Conservation (phyloP, 1,140 invertebrate species). For the Orchesella cincta region DNA sequence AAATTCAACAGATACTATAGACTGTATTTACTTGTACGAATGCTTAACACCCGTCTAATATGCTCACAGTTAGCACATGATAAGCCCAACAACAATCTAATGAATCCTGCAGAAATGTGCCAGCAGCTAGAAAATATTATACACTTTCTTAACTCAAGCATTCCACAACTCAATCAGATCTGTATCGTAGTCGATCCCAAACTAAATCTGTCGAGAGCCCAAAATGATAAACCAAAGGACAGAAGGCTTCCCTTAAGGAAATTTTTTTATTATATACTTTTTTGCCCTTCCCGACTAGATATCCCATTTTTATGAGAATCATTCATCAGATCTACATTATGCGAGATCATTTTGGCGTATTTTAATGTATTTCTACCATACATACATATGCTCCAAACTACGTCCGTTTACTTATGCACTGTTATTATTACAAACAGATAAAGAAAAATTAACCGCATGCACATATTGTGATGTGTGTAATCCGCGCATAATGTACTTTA, state of each 20-base stretch:
- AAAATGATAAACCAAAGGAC: not conserved
- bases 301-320: not conserved
- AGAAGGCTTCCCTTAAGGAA: constrained; percentile 11
- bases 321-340: not conserved
- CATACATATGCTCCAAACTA: no score
- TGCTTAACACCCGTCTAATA: no score
- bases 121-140: no score
- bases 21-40: no score
- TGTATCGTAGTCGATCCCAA: not conserved
- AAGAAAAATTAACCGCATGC: constrained; percentile 8
- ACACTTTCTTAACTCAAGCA: no score
- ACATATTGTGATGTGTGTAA: no score
- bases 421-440: not conserved
- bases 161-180: constrained; percentile 3
- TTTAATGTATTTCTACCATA: no score
- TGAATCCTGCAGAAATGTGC: no score
- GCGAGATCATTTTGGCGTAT: constrained; percentile 1
- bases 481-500: no score
- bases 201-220: constrained; percentile 8
- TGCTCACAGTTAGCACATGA: no score
- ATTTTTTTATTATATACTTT: not conserved
- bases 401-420: not conserved
- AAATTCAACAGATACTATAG: no score
- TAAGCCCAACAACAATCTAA: no score
- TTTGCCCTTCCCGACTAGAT: constrained; percentile 21